Percentiles rank a stretch among this genome's conserved stretches.
phyloP scores from a whole-genome alignment of 2,888 invertebrate species.

The Coleophora flavipennella region DNA sequence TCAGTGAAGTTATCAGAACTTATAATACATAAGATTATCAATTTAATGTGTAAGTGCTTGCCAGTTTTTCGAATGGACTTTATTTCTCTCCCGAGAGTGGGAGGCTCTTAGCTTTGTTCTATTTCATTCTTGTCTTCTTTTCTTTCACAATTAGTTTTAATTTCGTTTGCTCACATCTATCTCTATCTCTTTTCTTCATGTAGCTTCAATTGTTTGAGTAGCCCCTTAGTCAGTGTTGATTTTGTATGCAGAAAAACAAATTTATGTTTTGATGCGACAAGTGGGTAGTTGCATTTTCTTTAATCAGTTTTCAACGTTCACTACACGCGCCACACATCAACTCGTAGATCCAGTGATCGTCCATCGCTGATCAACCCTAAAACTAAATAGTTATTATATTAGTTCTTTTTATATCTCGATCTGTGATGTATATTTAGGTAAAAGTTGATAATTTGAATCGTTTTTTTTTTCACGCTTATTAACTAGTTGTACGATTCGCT shows the following conservation, averaged over 20 bases:
- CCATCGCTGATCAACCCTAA: not conserved
- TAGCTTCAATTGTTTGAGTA: conserved; percentile 32
- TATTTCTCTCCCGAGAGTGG: conserved; percentile 31
- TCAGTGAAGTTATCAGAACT: conserved; percentile 66
- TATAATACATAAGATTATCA: conserved; percentile 59
- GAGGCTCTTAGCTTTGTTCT: conserved; percentile 30
- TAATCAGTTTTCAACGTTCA: not conserved
- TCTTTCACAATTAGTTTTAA: conserved; percentile 39
- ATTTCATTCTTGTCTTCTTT: conserved; percentile 30
- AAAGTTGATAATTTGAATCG: conserved; percentile 62
- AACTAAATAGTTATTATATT: conserved; percentile 20
- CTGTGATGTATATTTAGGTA: conserved; percentile 71
- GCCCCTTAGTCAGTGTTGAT: conserved; percentile 28
- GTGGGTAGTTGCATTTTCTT: conserved; percentile 24
- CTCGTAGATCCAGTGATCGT: too few relatives aligned
- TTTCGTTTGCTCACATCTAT: conserved; percentile 38
- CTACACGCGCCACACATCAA: too few relatives aligned
- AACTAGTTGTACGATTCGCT: conserved; percentile 46
- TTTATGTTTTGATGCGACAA: conserved; percentile 47
- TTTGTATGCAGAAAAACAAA: conserved; percentile 48
- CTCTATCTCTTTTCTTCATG: conserved; percentile 35
- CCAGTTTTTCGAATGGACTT: conserved; percentile 54
- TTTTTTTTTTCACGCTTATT: conserved; percentile 40
- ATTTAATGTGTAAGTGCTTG: conserved; percentile 62
- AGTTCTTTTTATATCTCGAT: conserved; percentile 55